Base-by-base conservation (phyloP, 2,113 vertebrate species). In the Symphodus melops region DNA sequence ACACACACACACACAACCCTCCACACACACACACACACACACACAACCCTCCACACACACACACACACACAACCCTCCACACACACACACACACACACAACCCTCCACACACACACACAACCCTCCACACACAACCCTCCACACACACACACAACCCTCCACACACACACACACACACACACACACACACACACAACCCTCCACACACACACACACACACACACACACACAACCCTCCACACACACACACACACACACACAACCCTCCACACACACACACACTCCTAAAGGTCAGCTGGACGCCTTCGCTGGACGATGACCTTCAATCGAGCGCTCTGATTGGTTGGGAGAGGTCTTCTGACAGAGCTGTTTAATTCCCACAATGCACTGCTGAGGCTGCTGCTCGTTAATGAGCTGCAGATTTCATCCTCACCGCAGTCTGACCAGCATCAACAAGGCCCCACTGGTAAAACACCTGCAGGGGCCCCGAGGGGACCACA, bases 211-310 rank as follows among this genome's bases (percentile, higher is more conserved):
- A 33, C 28, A 54, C n/a, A 16, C 54, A 59, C 36, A 20, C 25
- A 11, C 14, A 56, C 52, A 25, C 28, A 33, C 28, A 33, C 28
- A 14, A n/a, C n/a, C n/a, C n/a, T n/a, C n/a, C 59, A 25, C n/a
- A 46, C 14, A 46, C 41, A 20, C 20, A 21, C 39, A 46, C 21
- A 44, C 48, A 13, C 21, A 37, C 9, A 4, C 21, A 51, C 42
- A 20, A 23, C 21, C 58, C 19, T 58, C 20, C 39, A 41, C 53
- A 58, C 13, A 60, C 48, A 52, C 1, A 55, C 8, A 60, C 19
- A 28, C n/a, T n/a, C n/a, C n/a, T n/a, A 72, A 84, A 80, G 77
- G 82, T 84, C 77, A 68, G 23, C 51, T 6, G 8, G 48, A 64
- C 19, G 21, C 58, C 59, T 51, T 20, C 25, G 42, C 62, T 51